phyloP scores from a whole-genome alignment of 2,888 invertebrate genomes.

The Tetranychus piercei region DNA sequence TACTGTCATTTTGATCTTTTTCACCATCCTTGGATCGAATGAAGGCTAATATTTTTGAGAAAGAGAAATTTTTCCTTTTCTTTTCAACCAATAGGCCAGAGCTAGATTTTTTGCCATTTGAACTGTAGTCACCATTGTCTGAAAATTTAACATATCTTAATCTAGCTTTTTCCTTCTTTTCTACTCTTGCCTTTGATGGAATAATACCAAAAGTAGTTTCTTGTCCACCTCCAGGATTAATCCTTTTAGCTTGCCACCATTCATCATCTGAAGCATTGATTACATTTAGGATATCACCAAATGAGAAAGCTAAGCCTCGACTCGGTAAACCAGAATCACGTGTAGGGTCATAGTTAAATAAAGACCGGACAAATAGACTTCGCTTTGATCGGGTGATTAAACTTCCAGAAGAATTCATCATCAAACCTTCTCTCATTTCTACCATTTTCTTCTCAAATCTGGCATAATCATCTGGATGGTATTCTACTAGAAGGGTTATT shows the following conservation, averaged over 20 bases:
- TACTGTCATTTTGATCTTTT: constrained; percentile 6
- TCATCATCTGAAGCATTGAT: constrained; percentile 98
- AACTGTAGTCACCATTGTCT: constrained; percentile 10
- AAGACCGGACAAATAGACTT: constrained; percentile 85
- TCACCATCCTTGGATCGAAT: constrained; percentile 94
- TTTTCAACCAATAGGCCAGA: neutral
- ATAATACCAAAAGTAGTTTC: constrained; percentile 79
- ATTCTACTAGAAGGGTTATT: constrained; percentile 80
- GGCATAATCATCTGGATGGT: constrained; percentile 92
- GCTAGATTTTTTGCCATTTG: constrained; percentile 46
- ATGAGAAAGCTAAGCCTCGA: constrained; percentile 67
- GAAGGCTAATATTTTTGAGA: constrained; percentile 94
- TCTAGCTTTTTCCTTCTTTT: constrained; percentile 84
- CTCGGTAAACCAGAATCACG: constrained; percentile 92
- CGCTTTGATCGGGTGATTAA: constrained; percentile 86
- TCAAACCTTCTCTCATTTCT: constrained; percentile 81
- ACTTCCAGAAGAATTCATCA: constrained; percentile 48
- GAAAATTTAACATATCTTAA: constrained; percentile 89
- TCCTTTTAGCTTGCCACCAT: constrained; percentile 91
- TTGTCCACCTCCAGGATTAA: constrained; percentile 49
- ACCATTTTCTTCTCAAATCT: constrained; percentile 95
- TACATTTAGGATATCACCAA: constrained; percentile 95
- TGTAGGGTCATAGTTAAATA: constrained; percentile 95
- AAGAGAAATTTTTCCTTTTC: constrained; percentile 94
- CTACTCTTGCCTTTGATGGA: constrained; percentile 63